Evolutionary conservation across 2,113 vertebrate species (phyloP).

Genomic region (Athene noctua): DNA sequence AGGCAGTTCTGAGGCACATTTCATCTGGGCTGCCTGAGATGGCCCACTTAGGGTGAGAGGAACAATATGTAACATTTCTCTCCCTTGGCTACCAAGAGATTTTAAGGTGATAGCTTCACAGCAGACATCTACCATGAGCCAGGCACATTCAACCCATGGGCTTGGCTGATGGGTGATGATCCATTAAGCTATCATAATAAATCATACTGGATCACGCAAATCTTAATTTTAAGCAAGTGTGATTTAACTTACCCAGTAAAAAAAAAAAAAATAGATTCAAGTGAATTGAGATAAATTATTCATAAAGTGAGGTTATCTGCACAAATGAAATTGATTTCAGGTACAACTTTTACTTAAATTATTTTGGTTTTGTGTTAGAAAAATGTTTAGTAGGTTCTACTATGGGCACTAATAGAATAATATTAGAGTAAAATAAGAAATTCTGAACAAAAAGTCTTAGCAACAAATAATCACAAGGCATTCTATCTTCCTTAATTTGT

Average conservation of each 20-base stretch:
- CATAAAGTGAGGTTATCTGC: neutral
- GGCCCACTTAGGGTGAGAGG: neutral
- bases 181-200: neutral
- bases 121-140: neutral
- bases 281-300: neutral
- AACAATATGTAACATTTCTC: neutral
- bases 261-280: neutral
- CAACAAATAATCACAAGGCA: neutral
- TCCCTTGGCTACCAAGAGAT: neutral
- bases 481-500: neutral
- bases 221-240: neutral
- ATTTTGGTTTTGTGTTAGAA: neutral
- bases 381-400: neutral
- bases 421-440: neutral
- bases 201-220: neutral
- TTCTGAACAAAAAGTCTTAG: neutral
- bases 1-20: neutral
- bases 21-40: neutral
- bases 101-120: neutral
- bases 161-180: neutral
- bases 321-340: neutral
- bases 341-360: neutral
- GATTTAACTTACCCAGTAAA: neutral
- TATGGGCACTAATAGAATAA: neutral
- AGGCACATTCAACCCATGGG: neutral